Evolutionary conservation across 2,797 vertebrate species (phyloP).

Genomic region (Squalus acanthias): DNA sequence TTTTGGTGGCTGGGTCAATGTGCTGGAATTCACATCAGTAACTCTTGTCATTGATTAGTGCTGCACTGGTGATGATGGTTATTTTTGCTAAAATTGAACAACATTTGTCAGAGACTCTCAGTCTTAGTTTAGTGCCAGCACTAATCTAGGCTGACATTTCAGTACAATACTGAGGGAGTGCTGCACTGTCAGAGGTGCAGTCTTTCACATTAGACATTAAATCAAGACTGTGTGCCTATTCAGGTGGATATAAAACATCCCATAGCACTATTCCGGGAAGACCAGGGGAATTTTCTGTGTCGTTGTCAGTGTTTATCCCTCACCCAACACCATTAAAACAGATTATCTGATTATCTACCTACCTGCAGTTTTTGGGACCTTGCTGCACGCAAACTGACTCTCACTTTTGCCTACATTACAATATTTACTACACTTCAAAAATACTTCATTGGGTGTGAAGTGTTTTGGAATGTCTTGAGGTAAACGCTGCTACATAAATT

Average conservation of each 20-base stretch:
- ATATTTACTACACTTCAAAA: neutral
- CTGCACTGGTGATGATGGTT: neutral
- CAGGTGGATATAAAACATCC: neutral
- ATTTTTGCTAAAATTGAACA: neutral
- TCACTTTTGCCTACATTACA: neutral
- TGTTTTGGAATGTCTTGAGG: neutral
- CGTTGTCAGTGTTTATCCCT: neutral
- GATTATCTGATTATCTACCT: neutral
- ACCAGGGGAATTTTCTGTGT: neutral
- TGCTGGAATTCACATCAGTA: neutral
- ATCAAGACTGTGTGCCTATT: neutral
- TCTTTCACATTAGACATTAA: neutral
- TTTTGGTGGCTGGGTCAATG: neutral
- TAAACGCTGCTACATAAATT: neutral
- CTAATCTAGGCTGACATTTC: neutral
- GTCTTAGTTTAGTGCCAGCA: neutral
- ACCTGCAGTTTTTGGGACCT: neutral
- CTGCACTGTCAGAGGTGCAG: neutral
- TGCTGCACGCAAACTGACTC: neutral
- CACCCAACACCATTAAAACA: neutral
- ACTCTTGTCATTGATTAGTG: neutral
- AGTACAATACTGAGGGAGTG: neutral
- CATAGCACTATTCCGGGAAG: neutral
- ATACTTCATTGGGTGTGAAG: neutral
- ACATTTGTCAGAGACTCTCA: neutral